A percentile compares a stretch with the other conserved stretches of the same genome.
These are phyloP conservation scores for Hipparchia sbordonii DNA, from an alignment of 2,888 invertebrate species.

Conservation along the genomic window DNA sequence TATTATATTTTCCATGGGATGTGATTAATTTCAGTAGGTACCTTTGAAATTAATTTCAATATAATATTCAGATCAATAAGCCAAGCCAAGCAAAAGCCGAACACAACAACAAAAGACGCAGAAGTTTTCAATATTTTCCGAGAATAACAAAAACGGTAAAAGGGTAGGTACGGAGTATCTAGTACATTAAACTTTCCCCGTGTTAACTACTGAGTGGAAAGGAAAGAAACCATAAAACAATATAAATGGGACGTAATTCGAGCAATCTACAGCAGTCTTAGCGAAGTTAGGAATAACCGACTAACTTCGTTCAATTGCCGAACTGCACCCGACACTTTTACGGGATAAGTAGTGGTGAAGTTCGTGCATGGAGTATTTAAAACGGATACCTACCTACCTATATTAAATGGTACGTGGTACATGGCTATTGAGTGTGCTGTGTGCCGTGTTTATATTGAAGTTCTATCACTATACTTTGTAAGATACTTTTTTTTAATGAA, in stretches of 20 bases:
- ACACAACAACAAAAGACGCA: background rate
- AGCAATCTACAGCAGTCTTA: constrained; percentile 46
- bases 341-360: constrained; percentile 15
- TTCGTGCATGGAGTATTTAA: constrained; percentile 46
- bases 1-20: background rate
- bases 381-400: constrained; percentile 25
- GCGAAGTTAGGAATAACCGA: constrained; percentile 44
- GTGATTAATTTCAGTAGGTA: background rate
- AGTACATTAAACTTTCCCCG: constrained; percentile 31
- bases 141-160: background rate
- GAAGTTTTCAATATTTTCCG: background rate
- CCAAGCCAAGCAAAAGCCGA: background rate
- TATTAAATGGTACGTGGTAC: background rate
- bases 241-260: constrained; percentile 72
- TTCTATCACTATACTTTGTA: no score
- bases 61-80: background rate
- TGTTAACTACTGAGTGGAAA: constrained; percentile 57
- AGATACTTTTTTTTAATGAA: no score
- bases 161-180: background rate
- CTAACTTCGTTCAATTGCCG: constrained; percentile 59
- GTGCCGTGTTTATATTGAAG: no score
- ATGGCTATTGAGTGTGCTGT: no score
- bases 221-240: constrained; percentile 75
- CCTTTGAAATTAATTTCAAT: background rate
- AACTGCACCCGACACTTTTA: constrained; percentile 49